These are phyloP conservation scores for Parapsyche elsis DNA, from an alignment of 1,140 invertebrate species.

Conservation along the genomic window DNA sequence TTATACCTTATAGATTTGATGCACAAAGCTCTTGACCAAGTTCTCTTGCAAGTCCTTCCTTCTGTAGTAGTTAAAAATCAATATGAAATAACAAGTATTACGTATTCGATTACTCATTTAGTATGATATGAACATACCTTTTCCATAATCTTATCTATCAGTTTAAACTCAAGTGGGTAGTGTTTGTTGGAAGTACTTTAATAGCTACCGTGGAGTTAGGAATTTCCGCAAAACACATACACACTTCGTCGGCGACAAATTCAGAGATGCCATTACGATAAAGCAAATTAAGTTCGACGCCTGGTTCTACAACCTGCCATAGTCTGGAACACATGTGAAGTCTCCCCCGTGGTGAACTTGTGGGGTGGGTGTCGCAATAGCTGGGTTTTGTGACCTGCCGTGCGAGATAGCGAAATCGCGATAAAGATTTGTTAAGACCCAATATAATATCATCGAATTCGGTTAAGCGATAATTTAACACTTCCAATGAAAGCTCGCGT, in stretches of 20 bases:
- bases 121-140: too few relatives aligned
- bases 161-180: too few relatives aligned
- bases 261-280: constrained; percentile 50
- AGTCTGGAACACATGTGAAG: constrained; percentile 26
- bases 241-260: constrained; percentile 39
- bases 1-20: too few relatives aligned
- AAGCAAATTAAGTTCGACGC: constrained; percentile 51
- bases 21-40: too few relatives aligned
- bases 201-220: too few relatives aligned
- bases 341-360: not conserved
- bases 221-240: constrained; percentile 7
- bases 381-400: not conserved
- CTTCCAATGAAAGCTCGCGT: constrained; percentile 20
- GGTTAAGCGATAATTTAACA: constrained; percentile 32
- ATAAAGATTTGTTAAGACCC: constrained; percentile 40
- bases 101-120: too few relatives aligned
- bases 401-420: constrained; percentile 25
- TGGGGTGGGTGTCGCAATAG: constrained; percentile 33
- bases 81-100: too few relatives aligned
- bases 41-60: too few relatives aligned
- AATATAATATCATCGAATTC: constrained; percentile 39
- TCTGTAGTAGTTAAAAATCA: too few relatives aligned
- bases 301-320: constrained; percentile 46
- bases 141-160: too few relatives aligned
- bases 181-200: too few relatives aligned